These are phyloP conservation scores for Clivina fossor DNA, from an alignment of 2,888 invertebrate genomes.

Conservation along the genomic window DNA sequence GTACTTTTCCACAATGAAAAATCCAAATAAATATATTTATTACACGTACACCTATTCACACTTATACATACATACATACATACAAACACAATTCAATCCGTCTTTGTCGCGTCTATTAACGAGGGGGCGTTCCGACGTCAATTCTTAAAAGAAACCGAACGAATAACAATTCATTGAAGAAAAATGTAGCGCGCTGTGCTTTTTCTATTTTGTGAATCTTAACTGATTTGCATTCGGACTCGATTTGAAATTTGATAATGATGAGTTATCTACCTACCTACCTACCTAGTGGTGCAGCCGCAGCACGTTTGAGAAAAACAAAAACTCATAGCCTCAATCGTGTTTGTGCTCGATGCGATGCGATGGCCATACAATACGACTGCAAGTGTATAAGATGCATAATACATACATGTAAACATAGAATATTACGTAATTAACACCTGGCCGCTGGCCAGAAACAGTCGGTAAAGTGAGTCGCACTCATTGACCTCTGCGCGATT, in stretches of 20 bases:
- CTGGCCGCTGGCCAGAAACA: slow-evolving; percentile 18
- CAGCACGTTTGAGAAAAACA: slow-evolving; percentile 17
- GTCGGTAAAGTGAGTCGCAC: slow-evolving; percentile 3
- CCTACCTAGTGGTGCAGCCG: slow-evolving; percentile 2
- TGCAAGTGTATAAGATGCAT: no score
- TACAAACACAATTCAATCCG: not conserved
- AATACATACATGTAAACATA: no score
- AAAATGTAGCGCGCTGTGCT: no score
- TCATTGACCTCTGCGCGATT: slow-evolving; percentile 17
- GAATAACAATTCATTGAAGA: no score
- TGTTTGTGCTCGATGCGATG: slow-evolving; percentile 14
- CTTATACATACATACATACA: not conserved
- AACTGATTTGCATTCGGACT: no score
- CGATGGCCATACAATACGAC: no score
- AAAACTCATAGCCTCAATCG: slow-evolving; percentile 12
- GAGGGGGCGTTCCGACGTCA: no score
- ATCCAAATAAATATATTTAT: slow-evolving; percentile 2
- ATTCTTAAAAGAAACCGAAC: no score
- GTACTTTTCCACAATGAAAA: slow-evolving; percentile 12
- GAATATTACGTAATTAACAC: slow-evolving; percentile 22
- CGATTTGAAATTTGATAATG: no score
- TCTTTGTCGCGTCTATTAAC: no score
- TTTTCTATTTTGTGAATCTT: no score
- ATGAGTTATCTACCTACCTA: not conserved
- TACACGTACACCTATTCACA: not conserved